Base-by-base conservation (phyloP, 2,113 vertebrate species). In the Siphamia tubifer region DNA sequence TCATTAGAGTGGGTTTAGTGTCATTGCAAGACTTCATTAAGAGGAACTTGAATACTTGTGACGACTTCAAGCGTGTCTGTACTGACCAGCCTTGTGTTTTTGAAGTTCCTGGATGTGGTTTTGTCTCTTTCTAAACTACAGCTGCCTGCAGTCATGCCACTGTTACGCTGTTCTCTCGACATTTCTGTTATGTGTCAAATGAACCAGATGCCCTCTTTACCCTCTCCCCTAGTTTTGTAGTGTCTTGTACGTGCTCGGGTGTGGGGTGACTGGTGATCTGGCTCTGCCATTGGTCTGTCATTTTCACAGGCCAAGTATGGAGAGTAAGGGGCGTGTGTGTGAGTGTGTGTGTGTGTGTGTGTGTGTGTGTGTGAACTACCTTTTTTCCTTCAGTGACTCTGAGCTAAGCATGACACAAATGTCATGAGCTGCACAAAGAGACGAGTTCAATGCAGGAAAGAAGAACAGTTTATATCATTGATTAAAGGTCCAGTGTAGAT, bases 311-410 rank as follows among this genome's bases (percentile, higher is more conserved):
- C 92, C 92, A 93, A 80, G 72, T 92, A 91, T 90, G 85, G 91
- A 86, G 74, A 85, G 72, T 79, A 9, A n/a, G 54, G 44, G 77
- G 92, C 82, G 87, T 75, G 16, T 12, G 24, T 68, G 25, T 5
- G 28, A 30, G 5, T 21, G 15, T 3, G 31, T 27, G 43, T n/a
- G n/a, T n/a, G n/a, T n/a, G n/a, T n/a, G 34, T 4, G 30, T 27
- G 15, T 4, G 7, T 83, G 68, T 83, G 74, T 68, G 81, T 66
- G 44, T 47, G 38, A 27, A 89, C 93, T 86, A 94, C 93, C 93
- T 95, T 94, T 96, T 96, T 84, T 80, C 94, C 94, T 85, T 87
- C 92, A 87, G 92, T 90, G 89, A 89, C 78, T 68, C 45, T 67
- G 63, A 64, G 68, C 43, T 91, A 90, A 54, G 63, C 91, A 92